Conservation (phyloP, 2,888 invertebrate genomes). For the Drosophila dives region DNA sequence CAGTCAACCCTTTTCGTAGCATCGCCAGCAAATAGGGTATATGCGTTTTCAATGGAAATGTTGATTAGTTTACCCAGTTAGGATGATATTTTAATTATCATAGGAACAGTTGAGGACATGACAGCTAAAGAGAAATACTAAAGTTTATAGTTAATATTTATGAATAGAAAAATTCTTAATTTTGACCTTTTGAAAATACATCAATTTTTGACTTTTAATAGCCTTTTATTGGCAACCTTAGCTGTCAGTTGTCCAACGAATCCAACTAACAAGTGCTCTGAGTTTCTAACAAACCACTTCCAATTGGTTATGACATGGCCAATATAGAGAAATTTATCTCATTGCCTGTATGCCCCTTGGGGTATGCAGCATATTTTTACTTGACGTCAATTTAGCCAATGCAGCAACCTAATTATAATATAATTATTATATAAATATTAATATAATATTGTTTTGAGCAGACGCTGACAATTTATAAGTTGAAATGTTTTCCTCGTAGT, state of each 20-base stretch:
- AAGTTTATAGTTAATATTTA: neutral
- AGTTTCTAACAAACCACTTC: neutral
- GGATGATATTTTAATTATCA: neutral
- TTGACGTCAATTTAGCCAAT: neutral
- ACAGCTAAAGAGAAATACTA: neutral
- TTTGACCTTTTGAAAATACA: neutral
- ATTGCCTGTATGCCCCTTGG: neutral
- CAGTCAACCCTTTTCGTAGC: slow-evolving; percentile 31
- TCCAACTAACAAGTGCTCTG: neutral
- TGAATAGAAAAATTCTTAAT: too few relatives aligned
- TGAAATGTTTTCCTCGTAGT: neutral
- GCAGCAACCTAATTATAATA: neutral
- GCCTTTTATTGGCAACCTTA: neutral
- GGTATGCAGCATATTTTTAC: neutral
- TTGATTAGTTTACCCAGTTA: neutral
- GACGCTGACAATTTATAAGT: neutral
- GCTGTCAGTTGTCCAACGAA: too few relatives aligned
- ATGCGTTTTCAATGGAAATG: neutral
- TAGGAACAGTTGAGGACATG: neutral
- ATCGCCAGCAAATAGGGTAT: neutral
- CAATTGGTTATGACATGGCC: neutral
- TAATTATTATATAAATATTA: neutral
- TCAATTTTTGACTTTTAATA: neutral
- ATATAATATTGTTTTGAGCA: neutral
- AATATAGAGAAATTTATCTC: neutral